Conservation (phyloP, 2,797 vertebrate genomes). For the Taeniopygia guttata region DNA sequence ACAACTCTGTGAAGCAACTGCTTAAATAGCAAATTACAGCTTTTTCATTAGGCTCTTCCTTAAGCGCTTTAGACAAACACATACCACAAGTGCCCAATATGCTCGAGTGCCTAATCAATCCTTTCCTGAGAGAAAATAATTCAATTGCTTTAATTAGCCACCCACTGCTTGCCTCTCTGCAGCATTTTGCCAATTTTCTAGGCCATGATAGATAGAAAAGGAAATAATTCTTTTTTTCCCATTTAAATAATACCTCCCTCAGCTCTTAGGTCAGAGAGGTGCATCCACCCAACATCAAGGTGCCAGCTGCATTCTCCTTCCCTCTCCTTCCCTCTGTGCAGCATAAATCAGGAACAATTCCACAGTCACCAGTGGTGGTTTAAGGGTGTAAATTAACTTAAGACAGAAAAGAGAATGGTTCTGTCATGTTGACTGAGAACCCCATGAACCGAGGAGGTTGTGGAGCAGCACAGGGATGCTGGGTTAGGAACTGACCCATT, state of each 20-base stretch:
- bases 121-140: constrained; percentile 70
- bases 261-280: not conserved
- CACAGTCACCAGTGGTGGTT: not conserved
- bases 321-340: not conserved
- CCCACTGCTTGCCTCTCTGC: constrained; percentile 52
- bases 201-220: not conserved
- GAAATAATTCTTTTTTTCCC: not conserved
- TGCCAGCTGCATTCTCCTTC: not conserved
- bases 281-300: not conserved
- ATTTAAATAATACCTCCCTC: not conserved
- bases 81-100: constrained; percentile 46
- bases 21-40: constrained; percentile 58
- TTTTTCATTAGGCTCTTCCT: constrained; percentile 60
- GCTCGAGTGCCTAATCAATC: constrained; percentile 62
- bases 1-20: constrained; percentile 23
- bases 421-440: not conserved
- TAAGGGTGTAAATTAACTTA: not conserved
- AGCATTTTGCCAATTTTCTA: constrained; percentile 33
- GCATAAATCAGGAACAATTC: not conserved
- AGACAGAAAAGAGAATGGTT: not conserved
- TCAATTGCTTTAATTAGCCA: constrained; percentile 72
- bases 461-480: accelerated
- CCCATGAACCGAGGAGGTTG: not conserved
- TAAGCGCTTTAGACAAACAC: constrained; percentile 51
- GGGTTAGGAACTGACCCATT: not conserved